Percentiles rank a stretch among this genome's conserved stretches.
Conservation (phyloP, 2,113 vertebrate species). For the Coptodon rendalli region DNA sequence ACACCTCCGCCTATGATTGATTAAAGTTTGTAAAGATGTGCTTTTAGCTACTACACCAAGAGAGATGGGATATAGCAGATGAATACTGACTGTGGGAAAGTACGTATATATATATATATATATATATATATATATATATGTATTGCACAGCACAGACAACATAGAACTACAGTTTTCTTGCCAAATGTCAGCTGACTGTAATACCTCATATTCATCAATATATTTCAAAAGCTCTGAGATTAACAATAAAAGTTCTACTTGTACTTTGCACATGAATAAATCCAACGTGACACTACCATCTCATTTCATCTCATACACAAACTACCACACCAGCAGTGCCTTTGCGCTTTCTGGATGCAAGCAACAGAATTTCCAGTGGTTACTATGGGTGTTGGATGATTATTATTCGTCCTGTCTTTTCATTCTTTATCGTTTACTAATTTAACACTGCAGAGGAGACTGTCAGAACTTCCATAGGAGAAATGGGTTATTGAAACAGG, state of each 20-base stretch:
- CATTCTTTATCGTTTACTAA: slow-evolving; percentile 55
- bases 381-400: slow-evolving; percentile 7
- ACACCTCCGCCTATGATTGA: slow-evolving; percentile 35
- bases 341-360: neutral
- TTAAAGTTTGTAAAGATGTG: slow-evolving; percentile 16
- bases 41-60: neutral
- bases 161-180: neutral
- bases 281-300: neutral
- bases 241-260: neutral
- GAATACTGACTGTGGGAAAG: neutral
- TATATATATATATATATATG: neutral
- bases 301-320: neutral
- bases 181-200: neutral
- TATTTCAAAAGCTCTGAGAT: neutral
- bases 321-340: neutral
- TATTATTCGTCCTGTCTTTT: slow-evolving; percentile 26
- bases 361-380: neutral
- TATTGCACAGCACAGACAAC: neutral
- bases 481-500: slow-evolving; percentile 49
- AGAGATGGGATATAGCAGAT: neutral
- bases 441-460: slow-evolving; percentile 31
- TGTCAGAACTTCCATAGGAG: slow-evolving; percentile 3
- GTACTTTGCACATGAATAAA: neutral
- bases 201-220: neutral
- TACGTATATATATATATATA: rapidly evolving